phyloP scores from a whole-genome alignment of 1,140 invertebrate genomes.

The Olivierus martensii region DNA sequence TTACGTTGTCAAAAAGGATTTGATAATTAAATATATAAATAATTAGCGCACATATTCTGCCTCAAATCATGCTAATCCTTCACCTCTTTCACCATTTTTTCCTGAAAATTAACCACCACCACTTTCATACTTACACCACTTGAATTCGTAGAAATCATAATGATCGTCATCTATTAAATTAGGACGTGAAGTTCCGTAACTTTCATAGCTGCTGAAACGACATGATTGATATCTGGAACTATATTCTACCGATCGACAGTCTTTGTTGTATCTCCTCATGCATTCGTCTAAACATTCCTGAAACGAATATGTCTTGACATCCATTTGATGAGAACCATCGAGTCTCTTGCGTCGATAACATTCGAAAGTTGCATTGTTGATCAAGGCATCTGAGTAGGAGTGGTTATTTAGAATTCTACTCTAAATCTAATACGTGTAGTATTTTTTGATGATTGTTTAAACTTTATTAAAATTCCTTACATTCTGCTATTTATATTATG shows the following conservation, averaged over 20 bases:
- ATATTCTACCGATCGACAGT: slow-evolving; percentile 68
- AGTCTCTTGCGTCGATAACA: slow-evolving; percentile 67
- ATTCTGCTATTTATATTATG: no score
- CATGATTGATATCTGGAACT: slow-evolving; percentile 69
- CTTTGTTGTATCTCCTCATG: slow-evolving; percentile 38
- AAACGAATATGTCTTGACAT: slow-evolving; percentile 66
- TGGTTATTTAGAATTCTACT: no score
- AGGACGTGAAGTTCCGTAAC: neutral
- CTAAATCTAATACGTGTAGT: no score
- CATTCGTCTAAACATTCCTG: slow-evolving; percentile 82
- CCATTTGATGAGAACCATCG: slow-evolving; percentile 72
- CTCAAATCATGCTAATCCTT: neutral
- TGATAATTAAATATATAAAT: no score
- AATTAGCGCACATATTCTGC: no score
- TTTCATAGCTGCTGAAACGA: slow-evolving; percentile 62
- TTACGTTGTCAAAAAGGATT: no score
- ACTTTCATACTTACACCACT: slow-evolving; percentile 44
- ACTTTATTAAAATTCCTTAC: no score
- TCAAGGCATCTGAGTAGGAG: slow-evolving; percentile 10
- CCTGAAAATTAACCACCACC: slow-evolving; percentile 5
- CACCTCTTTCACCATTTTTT: neutral
- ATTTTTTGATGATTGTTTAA: no score
- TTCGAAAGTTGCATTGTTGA: slow-evolving; percentile 57
- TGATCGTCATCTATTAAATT: slow-evolving; percentile 74
- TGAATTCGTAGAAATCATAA: slow-evolving; percentile 75